Percentiles rank a stretch among this genome's conserved stretches.
Conservation (phyloP, 2,888 invertebrate species). For the Drosophila emarginata region DNA sequence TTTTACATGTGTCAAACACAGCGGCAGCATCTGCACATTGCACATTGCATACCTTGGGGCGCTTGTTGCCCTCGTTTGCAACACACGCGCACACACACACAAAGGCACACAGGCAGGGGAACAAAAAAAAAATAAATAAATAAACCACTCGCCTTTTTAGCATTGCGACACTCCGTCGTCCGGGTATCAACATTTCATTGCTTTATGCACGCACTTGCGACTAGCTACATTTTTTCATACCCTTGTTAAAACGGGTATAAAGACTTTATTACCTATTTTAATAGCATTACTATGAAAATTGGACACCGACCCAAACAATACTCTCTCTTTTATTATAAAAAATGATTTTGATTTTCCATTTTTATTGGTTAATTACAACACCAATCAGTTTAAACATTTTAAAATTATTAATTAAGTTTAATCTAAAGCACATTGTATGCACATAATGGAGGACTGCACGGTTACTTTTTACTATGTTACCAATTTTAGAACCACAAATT, state of each 20-base stretch:
- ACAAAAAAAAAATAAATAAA: not conserved
- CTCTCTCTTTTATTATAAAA: too few species aligned
- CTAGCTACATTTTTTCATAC: conserved; percentile 27
- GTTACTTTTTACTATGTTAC: too few species aligned
- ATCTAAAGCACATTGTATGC: too few species aligned
- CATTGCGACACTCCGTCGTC: conserved; percentile 21
- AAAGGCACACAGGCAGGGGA: conserved; percentile 9
- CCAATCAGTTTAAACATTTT: too few species aligned
- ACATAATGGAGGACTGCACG: too few species aligned
- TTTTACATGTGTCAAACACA: conserved; percentile 68
- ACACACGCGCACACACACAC: conserved; percentile 13
- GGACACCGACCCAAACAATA: too few species aligned
- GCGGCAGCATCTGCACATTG: conserved; percentile 39
- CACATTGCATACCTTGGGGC: conserved; percentile 69
- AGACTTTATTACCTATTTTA: too few species aligned
- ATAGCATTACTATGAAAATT: too few species aligned
- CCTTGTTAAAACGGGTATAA: not conserved
- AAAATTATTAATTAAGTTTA: too few species aligned
- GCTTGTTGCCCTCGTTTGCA: conserved; percentile 66
- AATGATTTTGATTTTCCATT: too few species aligned
- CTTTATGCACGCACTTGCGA: conserved; percentile 44
- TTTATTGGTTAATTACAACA: too few species aligned
- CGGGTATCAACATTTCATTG: conserved; percentile 23
- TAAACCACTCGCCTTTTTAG: conserved; percentile 16
- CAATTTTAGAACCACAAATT: too few species aligned